Conservation (phyloP, 2,888 invertebrate genomes). For the Ypsolopha sequella region DNA sequence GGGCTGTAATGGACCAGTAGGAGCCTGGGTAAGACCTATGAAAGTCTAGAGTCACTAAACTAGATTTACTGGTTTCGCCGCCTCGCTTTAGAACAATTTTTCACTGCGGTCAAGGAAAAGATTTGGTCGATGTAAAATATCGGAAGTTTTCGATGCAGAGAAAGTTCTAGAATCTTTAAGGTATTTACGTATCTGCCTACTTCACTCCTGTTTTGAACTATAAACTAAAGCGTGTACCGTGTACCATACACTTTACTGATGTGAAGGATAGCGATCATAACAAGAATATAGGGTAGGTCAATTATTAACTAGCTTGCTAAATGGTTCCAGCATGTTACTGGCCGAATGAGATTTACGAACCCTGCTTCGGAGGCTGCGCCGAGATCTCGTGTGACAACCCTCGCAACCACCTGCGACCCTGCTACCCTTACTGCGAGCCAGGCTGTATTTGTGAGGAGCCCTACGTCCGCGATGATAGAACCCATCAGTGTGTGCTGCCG, state of each 20-base stretch:
- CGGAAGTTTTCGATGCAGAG: background rate
- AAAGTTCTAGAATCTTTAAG: no score
- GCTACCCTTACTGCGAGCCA: constrained; percentile 63
- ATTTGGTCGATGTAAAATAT: background rate
- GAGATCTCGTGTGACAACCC: constrained; percentile 63
- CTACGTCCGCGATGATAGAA: constrained; percentile 56
- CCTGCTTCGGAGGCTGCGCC: constrained; percentile 59
- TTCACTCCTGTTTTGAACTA: background rate
- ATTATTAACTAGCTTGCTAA: constrained; percentile 7
- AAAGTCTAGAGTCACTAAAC: constrained; percentile 37
- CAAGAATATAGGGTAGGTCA: constrained; percentile 2
- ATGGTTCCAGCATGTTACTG: constrained; percentile 47
- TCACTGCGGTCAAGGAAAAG: background rate
- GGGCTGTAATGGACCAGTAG: constrained; percentile 46
- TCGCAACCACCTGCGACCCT: constrained; percentile 54
- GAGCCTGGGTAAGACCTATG: constrained; percentile 41
- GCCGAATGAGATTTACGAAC: constrained; percentile 56
- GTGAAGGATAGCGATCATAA: no score
- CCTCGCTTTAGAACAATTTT: background rate
- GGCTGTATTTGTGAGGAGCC: constrained; percentile 60
- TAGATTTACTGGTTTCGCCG: constrained; percentile 42
- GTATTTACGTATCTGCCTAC: background rate
- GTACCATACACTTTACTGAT: no score
- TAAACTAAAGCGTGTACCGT: no score
- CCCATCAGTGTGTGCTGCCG: constrained; percentile 56